Conservation (phyloP, 2,888 invertebrate genomes). For the Notocelia uddmanniana region DNA sequence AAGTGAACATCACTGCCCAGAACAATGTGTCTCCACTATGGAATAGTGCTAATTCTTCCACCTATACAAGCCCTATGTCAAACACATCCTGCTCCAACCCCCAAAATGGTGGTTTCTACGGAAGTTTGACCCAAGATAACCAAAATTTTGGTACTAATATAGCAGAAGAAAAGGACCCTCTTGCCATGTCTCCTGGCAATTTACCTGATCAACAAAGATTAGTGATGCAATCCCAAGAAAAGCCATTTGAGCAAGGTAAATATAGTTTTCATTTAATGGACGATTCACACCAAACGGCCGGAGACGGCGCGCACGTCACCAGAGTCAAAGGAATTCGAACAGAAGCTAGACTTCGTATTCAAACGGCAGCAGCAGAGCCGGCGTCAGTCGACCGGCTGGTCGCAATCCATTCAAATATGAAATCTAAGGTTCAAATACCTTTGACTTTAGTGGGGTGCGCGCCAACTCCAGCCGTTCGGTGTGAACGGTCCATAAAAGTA, state of each 20-base stretch:
- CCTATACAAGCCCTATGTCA: slow-evolving; percentile 72
- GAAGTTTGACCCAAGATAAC: slow-evolving; percentile 75
- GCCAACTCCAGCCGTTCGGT: too few species aligned
- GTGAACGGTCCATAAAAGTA: too few species aligned
- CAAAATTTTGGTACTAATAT: slow-evolving; percentile 74
- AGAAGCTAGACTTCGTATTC: too few species aligned
- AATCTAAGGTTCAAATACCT: too few species aligned
- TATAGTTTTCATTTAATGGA: slow-evolving; percentile 26
- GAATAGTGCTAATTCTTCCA: slow-evolving; percentile 77
- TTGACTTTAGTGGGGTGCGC: too few species aligned
- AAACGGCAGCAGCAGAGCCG: too few species aligned
- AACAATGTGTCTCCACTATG: slow-evolving; percentile 80
- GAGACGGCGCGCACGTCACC: too few species aligned
- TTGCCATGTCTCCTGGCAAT: slow-evolving; percentile 78
- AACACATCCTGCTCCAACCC: slow-evolving; percentile 73
- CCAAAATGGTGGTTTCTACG: slow-evolving; percentile 82
- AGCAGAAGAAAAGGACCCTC: slow-evolving; percentile 78
- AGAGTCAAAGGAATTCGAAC: too few species aligned
- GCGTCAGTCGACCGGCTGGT: too few species aligned
- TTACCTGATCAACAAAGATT: slow-evolving; percentile 69
- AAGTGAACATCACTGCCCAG: slow-evolving; percentile 78
- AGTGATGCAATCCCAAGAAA: slow-evolving; percentile 71
- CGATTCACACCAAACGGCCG: too few species aligned
- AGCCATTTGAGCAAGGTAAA: slow-evolving; percentile 77
- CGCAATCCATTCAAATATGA: too few species aligned